phyloP scores from a whole-genome alignment of 2,113 vertebrate species.

The Dendropsophus ebraccatus region DNA sequence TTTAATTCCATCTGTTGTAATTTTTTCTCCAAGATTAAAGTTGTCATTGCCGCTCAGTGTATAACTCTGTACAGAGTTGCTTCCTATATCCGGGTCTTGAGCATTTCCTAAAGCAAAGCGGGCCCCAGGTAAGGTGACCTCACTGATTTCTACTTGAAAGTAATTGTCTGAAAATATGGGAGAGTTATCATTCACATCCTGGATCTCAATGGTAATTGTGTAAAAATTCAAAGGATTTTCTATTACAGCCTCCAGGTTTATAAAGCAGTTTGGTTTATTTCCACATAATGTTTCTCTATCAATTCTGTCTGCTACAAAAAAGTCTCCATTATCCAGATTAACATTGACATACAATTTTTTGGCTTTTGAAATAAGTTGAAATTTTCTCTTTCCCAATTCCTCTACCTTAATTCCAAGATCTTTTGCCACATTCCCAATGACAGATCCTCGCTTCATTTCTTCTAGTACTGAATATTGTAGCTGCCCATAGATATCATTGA shows the following conservation, averaged over 20 bases:
- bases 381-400: conserved; percentile 63
- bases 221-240: conserved; percentile 68
- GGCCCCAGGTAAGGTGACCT: conserved; percentile 69
- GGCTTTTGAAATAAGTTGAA: conserved; percentile 75
- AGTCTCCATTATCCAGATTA: conserved; percentile 62
- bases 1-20: conserved; percentile 52
- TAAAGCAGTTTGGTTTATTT: conserved; percentile 56
- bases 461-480: conserved; percentile 75
- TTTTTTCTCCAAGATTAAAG: conserved; percentile 35
- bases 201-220: conserved; percentile 66
- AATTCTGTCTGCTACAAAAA: conserved; percentile 64
- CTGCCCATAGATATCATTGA: conserved; percentile 53
- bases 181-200: conserved; percentile 63
- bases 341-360: conserved; percentile 42
- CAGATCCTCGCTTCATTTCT: conserved; percentile 73
- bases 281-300: conserved; percentile 68
- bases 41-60: conserved; percentile 40
- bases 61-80: conserved; percentile 61
- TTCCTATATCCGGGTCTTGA: conserved; percentile 74
- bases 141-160: conserved; percentile 69
- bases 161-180: conserved; percentile 3
- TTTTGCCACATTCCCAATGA: conserved; percentile 74
- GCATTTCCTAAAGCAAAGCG: conserved; percentile 74
- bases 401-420: conserved; percentile 64
- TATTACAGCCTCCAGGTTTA: conserved; percentile 67